A percentile compares a stretch with the other conserved stretches of the same genome.
Evolutionary conservation across 2,888 invertebrate species (phyloP).

Genomic region (Orchestes rusci): DNA sequence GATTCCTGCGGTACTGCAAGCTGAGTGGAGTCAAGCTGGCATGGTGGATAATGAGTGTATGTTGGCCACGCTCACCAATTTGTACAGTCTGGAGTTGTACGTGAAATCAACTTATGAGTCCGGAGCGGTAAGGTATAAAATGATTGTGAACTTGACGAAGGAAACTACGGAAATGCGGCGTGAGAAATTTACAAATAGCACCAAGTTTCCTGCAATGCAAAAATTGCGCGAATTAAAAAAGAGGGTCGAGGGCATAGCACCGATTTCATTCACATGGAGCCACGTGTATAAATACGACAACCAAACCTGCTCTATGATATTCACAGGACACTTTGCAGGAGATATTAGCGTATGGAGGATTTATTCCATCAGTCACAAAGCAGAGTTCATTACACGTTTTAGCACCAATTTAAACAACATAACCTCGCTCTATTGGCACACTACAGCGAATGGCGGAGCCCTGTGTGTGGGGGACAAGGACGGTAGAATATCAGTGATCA

Average conservation of each 20-base stretch:
- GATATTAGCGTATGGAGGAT: slow-evolving; percentile 37
- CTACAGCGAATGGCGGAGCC: slow-evolving; percentile 31
- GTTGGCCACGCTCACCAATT: slow-evolving; percentile 34
- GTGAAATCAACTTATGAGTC: slow-evolving; percentile 30
- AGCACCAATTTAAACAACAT: slow-evolving; percentile 31
- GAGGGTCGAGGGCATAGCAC: slow-evolving; percentile 31
- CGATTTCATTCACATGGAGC: slow-evolving; percentile 39
- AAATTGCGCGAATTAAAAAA: slow-evolving; percentile 33
- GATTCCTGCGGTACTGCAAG: slow-evolving; percentile 28
- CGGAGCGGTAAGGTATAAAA: slow-evolving; percentile 30
- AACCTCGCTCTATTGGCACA: slow-evolving; percentile 34
- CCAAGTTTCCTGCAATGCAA: slow-evolving; percentile 20
- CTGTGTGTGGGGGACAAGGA: slow-evolving; percentile 34
- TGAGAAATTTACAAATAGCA: slow-evolving; percentile 29
- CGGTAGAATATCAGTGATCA: slow-evolving; percentile 34
- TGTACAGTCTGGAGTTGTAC: slow-evolving; percentile 36
- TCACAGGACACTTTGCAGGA: slow-evolving; percentile 38
- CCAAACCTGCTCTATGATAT: slow-evolving; percentile 30
- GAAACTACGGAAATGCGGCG: slow-evolving; percentile 30
- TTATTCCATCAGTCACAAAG: slow-evolving; percentile 12
- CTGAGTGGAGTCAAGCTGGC: slow-evolving; percentile 37
- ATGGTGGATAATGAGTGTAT: slow-evolving; percentile 26
- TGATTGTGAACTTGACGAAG: slow-evolving; percentile 34
- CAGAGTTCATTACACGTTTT: slow-evolving; percentile 31
- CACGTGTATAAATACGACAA: slow-evolving; percentile 30